Evolutionary conservation across 1,140 invertebrate species (phyloP).

Genomic region (Brachionus calyciflorus): DNA sequence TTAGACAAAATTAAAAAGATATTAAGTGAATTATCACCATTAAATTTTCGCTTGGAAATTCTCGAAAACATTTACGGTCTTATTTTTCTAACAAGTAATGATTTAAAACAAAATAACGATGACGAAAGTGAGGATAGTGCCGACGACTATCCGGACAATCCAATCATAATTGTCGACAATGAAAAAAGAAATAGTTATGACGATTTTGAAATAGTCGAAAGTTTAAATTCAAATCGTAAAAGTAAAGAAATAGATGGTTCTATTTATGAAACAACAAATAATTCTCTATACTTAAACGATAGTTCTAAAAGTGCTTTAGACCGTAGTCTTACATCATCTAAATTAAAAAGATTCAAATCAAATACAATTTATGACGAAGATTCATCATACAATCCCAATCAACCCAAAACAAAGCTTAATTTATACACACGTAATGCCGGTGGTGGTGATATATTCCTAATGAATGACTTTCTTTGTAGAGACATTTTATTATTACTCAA

Average conservation of each 20-base stretch:
- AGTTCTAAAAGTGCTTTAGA: neutral
- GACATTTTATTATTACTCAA: slow-evolving; percentile 56
- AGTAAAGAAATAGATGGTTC: neutral
- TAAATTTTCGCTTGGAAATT: slow-evolving; percentile 59
- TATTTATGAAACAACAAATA: neutral
- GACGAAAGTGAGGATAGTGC: neutral
- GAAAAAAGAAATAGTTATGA: slow-evolving; percentile 50
- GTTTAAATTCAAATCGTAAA: slow-evolving; percentile 48
- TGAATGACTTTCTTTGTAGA: slow-evolving; percentile 56
- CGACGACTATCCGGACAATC: neutral
- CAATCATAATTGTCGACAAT: slow-evolving; percentile 44
- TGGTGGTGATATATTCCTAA: slow-evolving; percentile 50
- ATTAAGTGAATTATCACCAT: slow-evolving; percentile 55
- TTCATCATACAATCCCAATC: too few relatives aligned
- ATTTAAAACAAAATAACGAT: slow-evolving; percentile 48
- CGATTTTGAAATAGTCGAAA: slow-evolving; percentile 49
- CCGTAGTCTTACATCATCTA: neutral
- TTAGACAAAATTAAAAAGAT: slow-evolving; percentile 51
- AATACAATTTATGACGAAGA: too few relatives aligned
- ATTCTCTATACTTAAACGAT: neutral
- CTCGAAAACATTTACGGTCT: slow-evolving; percentile 62
- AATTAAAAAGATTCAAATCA: too few relatives aligned
- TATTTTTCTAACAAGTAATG: slow-evolving; percentile 57
- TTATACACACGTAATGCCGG: neutral
- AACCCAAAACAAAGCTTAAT: too few relatives aligned